These are phyloP conservation scores for Polylopha cassiicola DNA, from an alignment of 2,888 invertebrate genomes.

Conservation along the genomic window DNA sequence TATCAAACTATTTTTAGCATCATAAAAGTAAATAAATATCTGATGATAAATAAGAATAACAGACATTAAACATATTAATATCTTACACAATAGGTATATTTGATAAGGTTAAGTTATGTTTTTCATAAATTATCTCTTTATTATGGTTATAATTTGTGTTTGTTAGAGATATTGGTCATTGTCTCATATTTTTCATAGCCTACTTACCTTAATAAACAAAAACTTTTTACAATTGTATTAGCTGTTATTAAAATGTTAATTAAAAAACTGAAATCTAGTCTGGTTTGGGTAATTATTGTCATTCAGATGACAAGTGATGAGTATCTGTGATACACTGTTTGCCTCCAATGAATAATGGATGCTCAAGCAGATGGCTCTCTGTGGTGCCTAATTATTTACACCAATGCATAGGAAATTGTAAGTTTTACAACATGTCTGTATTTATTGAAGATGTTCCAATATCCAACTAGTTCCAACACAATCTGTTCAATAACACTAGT, in stretches of 20 bases:
- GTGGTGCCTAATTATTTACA: conserved; percentile 33
- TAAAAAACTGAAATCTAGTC: conserved; percentile 44
- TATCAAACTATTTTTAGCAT: too few relatives aligned
- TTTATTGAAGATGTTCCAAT: background rate
- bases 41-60: conserved; percentile 12
- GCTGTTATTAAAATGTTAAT: background rate
- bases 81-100: conserved; percentile 16
- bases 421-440: conserved; percentile 43
- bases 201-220: conserved; percentile 9
- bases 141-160: conserved; percentile 28
- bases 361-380: conserved; percentile 29
- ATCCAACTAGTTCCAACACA: too few relatives aligned
- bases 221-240: background rate
- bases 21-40: conserved; percentile 19
- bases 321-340: conserved; percentile 28
- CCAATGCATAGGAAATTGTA: conserved; percentile 68
- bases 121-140: conserved; percentile 16
- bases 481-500: too few relatives aligned
- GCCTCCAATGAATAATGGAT: conserved; percentile 40
- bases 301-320: conserved; percentile 58
- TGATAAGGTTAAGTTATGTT: conserved; percentile 21
- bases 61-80: conserved; percentile 18
- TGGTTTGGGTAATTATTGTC: conserved; percentile 45
- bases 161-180: conserved; percentile 32
- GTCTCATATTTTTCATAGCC: conserved; percentile 28